These are phyloP conservation scores for Drosophila siamana DNA, from an alignment of 2,888 invertebrate species.

Conservation along the genomic window DNA sequence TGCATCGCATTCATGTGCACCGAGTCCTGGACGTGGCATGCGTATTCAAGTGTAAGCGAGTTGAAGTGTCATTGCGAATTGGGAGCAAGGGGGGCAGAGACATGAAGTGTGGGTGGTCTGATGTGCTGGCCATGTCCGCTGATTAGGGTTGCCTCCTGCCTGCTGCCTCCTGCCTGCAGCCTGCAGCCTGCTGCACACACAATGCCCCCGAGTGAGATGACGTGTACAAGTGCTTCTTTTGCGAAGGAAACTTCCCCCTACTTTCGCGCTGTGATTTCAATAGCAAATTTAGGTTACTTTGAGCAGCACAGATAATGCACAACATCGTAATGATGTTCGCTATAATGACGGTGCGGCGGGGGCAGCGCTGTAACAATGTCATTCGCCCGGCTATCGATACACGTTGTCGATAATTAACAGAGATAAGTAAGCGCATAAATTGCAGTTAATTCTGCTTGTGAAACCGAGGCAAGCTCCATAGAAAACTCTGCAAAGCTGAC, in stretches of 20 bases:
- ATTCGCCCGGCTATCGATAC: constrained; percentile 16
- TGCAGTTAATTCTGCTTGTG: no score
- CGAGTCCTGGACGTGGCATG: constrained; percentile 73
- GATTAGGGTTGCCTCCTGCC: constrained; percentile 68
- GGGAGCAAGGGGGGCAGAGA: constrained; percentile 55
- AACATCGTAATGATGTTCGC: neutral
- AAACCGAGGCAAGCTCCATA: no score
- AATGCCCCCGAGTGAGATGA: constrained; percentile 73
- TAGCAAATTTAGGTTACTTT: constrained; percentile 55
- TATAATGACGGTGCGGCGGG: no score
- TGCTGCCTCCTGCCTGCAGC: no score
- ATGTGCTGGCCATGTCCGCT: constrained; percentile 57
- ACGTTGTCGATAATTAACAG: constrained; percentile 19
- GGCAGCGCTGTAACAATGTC: neutral
- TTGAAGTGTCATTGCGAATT: constrained; percentile 76
- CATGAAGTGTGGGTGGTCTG: constrained; percentile 8
- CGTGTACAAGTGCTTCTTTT: constrained; percentile 70
- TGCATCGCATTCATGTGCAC: constrained; percentile 64
- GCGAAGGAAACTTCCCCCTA: constrained; percentile 6
- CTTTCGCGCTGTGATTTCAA: constrained; percentile 18
- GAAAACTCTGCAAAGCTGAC: no score
- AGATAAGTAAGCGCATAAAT: constrained; percentile 1
- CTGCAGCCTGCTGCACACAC: constrained; percentile 40
- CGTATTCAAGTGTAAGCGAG: constrained; percentile 78
- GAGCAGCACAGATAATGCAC: constrained; percentile 32